Base-by-base conservation (phyloP, 2,888 invertebrate genomes). In the Idaea straminata region DNA sequence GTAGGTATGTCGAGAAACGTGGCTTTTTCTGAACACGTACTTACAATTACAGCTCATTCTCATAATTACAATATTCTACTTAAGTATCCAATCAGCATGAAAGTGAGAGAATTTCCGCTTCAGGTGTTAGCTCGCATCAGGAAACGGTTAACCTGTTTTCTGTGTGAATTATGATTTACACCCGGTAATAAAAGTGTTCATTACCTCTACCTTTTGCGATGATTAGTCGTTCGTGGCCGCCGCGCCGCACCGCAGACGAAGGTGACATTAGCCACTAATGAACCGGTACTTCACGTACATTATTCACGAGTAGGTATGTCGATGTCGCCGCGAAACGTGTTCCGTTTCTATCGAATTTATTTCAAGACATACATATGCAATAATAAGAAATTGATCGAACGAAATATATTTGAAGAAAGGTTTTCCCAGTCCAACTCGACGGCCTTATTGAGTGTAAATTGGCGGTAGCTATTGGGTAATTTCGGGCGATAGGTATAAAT, bases 1-100 rank as follows among this genome's bases (percentile, higher is more conserved):
- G 69, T 72, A 70, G 63, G 66, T 59, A 63, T 58, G 34, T 38
- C 5, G 35, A 57, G 34, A 47, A 35, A 35, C 61, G n/a, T 16
- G 64, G 25, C 25, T 25, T 47, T 47, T 13, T 47, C 13, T 47
- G 47, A 47, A 47, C 47, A 47, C 47, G 47, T 47, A 47, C 47
- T 13, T 13, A 7, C 25, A 25, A 25, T 7, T 47, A 47, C 6
- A 13, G 47, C 47, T 47, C 47, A 13, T 47, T 47, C 13, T 47
- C 47, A 10, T 47, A 2, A 47, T 47, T 47, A 10, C 2, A 47
- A 47, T 47, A 47, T 47, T 47, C 7, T 47, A 47, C 47, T 10
- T 47, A 13, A 13, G 47, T 47, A 47, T 10, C 47, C 47, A 47
- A 47, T 47, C 13, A 47, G 47, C 47, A 7, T 47, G 13, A 4